Conservation (phyloP, 2,888 invertebrate genomes). For the Carterocephalus palaemon region DNA sequence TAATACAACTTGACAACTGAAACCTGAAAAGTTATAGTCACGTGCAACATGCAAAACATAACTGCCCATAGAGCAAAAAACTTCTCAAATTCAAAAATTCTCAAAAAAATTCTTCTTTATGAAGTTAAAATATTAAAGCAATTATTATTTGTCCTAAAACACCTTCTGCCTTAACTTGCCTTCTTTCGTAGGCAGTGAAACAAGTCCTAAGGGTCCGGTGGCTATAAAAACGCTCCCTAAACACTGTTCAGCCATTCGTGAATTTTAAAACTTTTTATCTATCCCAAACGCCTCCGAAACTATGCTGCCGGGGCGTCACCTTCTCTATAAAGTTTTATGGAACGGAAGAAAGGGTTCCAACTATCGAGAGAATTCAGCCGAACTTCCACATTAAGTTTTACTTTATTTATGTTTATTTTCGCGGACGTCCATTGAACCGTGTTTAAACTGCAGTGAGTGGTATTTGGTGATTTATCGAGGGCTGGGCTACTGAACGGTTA, state of each 20-base stretch:
- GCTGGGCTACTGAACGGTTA: slow-evolving; percentile 4
- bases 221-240: no score
- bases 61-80: no score
- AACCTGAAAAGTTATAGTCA: no score
- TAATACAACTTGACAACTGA: no score
- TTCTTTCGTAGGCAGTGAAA: no score
- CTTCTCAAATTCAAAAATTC: no score
- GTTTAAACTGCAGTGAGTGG: slow-evolving; percentile 31
- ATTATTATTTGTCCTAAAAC: no score
- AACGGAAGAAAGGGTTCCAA: slow-evolving; percentile 66
- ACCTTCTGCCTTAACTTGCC: no score
- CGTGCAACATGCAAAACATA: no score
- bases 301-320: slow-evolving; percentile 65
- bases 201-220: no score
- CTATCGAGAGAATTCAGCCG: slow-evolving; percentile 62
- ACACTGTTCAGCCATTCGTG: slow-evolving; percentile 42
- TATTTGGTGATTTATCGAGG: slow-evolving; percentile 22
- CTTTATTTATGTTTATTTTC: slow-evolving; percentile 49
- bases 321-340: slow-evolving; percentile 71
- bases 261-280: slow-evolving; percentile 57
- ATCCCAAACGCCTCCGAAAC: slow-evolving; percentile 55
- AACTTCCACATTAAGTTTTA: slow-evolving; percentile 55
- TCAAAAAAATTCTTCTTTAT: no score
- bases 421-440: slow-evolving; percentile 34
- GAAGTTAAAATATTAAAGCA: no score